Conservation (phyloP, 2,888 invertebrate genomes). For the Cephus runcator region DNA sequence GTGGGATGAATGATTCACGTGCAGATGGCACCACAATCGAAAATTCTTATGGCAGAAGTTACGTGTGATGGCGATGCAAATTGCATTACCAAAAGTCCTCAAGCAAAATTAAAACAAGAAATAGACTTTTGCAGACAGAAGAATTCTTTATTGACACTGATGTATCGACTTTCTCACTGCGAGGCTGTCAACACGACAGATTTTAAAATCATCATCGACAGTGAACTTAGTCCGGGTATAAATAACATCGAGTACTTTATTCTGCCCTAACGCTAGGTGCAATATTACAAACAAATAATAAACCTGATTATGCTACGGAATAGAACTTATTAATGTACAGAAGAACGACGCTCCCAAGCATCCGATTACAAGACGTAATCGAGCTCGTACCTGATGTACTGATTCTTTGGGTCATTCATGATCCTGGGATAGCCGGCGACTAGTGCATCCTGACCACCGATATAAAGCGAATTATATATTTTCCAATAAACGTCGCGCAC, state of each 20-base stretch:
- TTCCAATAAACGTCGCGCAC: conserved; percentile 99
- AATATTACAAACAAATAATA: not conserved
- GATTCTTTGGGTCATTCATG: conserved; percentile 94
- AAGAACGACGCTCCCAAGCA: not conserved
- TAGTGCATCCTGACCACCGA: conserved; percentile 97
- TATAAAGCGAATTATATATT: conserved; percentile 98
- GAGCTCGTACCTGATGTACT: conserved; percentile 91
- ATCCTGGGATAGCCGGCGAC: conserved; percentile 98
- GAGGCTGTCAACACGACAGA: not conserved
- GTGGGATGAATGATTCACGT: not conserved
- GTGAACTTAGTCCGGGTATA: not conserved
- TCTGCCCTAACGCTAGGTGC: not conserved
- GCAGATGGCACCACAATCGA: not conserved
- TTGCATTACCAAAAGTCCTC: not conserved
- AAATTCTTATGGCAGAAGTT: not conserved
- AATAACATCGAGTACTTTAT: not conserved
- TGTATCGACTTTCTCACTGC: not conserved
- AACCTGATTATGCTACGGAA: not conserved
- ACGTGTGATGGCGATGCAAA: not conserved
- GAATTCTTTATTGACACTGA: not conserved
- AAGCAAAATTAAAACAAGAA: not conserved
- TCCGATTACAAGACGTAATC: conserved; percentile 85
- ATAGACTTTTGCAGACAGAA: not conserved
- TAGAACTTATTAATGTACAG: not conserved
- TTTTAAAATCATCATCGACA: not conserved